Evolutionary conservation across 2,797 vertebrate species (phyloP), one percentile per base, ranked within the genome.

Genomic region (Chelon auratus): DNA sequence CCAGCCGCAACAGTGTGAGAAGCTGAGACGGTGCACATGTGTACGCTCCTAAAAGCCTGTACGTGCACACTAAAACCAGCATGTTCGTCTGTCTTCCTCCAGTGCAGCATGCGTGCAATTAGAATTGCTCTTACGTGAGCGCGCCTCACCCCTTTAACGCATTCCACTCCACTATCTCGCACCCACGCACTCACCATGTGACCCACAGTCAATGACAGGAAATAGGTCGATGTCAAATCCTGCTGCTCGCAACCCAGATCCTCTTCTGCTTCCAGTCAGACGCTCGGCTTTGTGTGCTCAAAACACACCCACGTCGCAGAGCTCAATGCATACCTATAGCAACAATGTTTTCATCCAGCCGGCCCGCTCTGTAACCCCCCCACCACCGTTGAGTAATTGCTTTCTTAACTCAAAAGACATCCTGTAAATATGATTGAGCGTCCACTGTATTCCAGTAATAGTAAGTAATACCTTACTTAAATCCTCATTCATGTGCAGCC

Each of bases 161-260:
- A 92, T 94, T 93, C 90, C 89, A 87, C 89, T 93, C 90, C 89
- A 87, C 89, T 93, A 92, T 93, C 91, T 92, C 60, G 71, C 91
- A 67, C 94, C 93, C 89, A 93, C 93, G 88, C 92, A 91, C 78
- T 91, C 67, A 36, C 64, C 92, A 91, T 93, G 91, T 94, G 90
- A 94, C 93, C 90, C 58, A 11, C 64, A 82, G 83, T 89, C 89
- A 93, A 88, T 87, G 92, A 93, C 92, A 93, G 92, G 90, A 93
- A 94, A 86, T 89, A 87, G 89, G 86, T 75, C 60, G 52, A 92
- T 91, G 90, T 93, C 86, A 90, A 90, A 93, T 94, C 90, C 90
- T 91, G 85, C 89, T 82, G 87, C 78, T 75, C 77, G 78, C 62
- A 75, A 62, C 77, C 62, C 76, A 89, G 87, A 89, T 92, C 87